Conservation (phyloP, 2,888 invertebrate species). For the Hydropsyche betteni region DNA sequence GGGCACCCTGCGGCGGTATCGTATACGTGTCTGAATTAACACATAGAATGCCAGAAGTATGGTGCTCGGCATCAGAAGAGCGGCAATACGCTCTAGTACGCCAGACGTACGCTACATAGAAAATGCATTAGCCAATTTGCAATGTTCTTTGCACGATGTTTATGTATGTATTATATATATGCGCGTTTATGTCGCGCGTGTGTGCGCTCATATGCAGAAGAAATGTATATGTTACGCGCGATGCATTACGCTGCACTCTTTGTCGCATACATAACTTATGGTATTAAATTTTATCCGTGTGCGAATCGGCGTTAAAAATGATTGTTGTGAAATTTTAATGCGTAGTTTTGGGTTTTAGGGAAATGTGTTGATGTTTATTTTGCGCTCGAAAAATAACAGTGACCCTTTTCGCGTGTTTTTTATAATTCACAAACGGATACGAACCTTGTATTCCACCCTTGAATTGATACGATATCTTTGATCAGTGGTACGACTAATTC, state of each 20-base stretch:
- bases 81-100: neutral
- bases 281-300: neutral
- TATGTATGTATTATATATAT: neutral
- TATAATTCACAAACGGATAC: too few species aligned
- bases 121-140: constrained; percentile 48
- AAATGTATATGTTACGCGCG: neutral
- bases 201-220: neutral
- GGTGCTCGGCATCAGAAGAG: constrained; percentile 32
- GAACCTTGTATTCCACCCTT: too few species aligned
- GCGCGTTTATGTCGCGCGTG: neutral
- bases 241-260: constrained; percentile 27
- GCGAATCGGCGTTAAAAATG: neutral
- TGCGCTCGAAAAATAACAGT: neutral
- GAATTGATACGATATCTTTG: too few species aligned
- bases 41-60: constrained; percentile 36
- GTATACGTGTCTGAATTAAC: constrained; percentile 41
- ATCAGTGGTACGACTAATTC: too few species aligned
- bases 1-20: neutral
- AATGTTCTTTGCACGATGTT: constrained; percentile 24
- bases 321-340: neutral
- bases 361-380: neutral
- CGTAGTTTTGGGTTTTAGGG: neutral
- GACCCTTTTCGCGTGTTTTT: too few species aligned
- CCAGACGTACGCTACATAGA: constrained; percentile 41
- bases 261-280: neutral